Conservation (phyloP, 2,888 invertebrate genomes). For the Smittia aterrima region DNA sequence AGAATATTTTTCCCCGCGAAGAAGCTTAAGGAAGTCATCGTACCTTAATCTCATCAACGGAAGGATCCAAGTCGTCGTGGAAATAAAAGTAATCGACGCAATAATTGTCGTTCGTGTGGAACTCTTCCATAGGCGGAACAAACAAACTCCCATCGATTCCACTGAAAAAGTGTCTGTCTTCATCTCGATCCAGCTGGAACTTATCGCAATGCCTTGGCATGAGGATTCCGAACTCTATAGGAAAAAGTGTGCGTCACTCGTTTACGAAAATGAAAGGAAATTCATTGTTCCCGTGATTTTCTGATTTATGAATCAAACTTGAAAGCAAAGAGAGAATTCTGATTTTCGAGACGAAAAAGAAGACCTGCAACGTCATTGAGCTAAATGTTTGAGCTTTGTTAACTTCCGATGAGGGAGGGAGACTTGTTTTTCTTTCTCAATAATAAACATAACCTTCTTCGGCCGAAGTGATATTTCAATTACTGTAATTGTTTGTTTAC, state of each 20-base stretch:
- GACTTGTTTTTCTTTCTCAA: no score
- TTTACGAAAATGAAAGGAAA: slow-evolving; percentile 20
- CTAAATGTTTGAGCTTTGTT: no score
- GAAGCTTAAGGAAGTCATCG: not conserved
- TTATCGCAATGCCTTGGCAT: slow-evolving; percentile 49
- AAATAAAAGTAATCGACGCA: slow-evolving; percentile 47
- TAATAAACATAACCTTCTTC: no score
- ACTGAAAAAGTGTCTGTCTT: slow-evolving; percentile 49
- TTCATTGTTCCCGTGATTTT: not conserved
- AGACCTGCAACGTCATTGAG: no score
- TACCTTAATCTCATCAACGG: not conserved
- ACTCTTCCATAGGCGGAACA: slow-evolving; percentile 43
- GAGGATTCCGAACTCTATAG: slow-evolving; percentile 50
- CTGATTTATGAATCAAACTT: not conserved
- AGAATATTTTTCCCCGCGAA: no score
- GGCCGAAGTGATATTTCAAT: slow-evolving; percentile 6
- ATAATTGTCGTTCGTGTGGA: slow-evolving; percentile 47
- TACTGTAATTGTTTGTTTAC: slow-evolving; percentile 1
- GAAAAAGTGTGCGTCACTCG: not conserved
- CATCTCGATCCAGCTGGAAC: slow-evolving; percentile 49
- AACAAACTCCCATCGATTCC: slow-evolving; percentile 49
- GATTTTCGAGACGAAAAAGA: no score
- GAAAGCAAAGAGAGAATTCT: not conserved
- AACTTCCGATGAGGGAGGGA: no score
- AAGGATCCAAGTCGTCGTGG: not conserved